A percentile compares a stretch with the other conserved stretches of the same genome.
Evolutionary conservation across 2,888 invertebrate species (phyloP).

Genomic region (Acanthopleura granulata): DNA sequence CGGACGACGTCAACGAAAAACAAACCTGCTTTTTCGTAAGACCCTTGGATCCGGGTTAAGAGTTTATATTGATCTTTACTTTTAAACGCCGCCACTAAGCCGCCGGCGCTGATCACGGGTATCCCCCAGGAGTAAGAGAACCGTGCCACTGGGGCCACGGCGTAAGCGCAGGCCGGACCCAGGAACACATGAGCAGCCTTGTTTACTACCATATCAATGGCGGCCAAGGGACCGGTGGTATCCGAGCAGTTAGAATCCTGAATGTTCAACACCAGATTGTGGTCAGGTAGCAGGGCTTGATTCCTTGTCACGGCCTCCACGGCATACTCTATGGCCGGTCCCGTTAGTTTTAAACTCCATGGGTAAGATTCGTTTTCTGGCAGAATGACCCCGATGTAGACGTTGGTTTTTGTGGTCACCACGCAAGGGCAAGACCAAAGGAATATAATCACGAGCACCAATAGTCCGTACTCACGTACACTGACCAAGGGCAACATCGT

Average conservation of each 20-base stretch:
- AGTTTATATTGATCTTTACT: conserved; percentile 76
- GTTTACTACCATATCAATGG: conserved; percentile 38
- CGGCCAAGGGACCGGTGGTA: conserved; percentile 38
- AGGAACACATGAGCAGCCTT: conserved; percentile 39
- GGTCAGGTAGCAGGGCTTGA: conserved; percentile 20
- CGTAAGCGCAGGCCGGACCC: conserved; percentile 71
- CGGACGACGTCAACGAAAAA: conserved; percentile 28
- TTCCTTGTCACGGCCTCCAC: conserved; percentile 34
- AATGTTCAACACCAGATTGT: conserved; percentile 21
- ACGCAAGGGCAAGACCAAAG: background rate
- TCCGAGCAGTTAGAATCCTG: conserved; percentile 42
- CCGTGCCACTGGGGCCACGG: conserved; percentile 87
- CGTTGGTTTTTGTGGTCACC: conserved; percentile 2
- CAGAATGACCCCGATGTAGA: conserved; percentile 41
- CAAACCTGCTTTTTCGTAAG: conserved; percentile 37
- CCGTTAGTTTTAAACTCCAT: conserved; percentile 37
- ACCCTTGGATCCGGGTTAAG: conserved; percentile 73
- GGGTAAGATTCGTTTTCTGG: conserved; percentile 31
- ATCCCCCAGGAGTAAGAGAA: conserved; percentile 87
- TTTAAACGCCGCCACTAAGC: conserved; percentile 40
- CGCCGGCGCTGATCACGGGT: conserved; percentile 81
- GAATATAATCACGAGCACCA: too few species aligned
- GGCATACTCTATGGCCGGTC: conserved; percentile 55
- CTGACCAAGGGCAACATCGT: too few species aligned
- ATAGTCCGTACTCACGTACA: too few species aligned